phyloP scores from a whole-genome alignment of 2,113 vertebrate species.

The Genyomyrus donnyi region DNA sequence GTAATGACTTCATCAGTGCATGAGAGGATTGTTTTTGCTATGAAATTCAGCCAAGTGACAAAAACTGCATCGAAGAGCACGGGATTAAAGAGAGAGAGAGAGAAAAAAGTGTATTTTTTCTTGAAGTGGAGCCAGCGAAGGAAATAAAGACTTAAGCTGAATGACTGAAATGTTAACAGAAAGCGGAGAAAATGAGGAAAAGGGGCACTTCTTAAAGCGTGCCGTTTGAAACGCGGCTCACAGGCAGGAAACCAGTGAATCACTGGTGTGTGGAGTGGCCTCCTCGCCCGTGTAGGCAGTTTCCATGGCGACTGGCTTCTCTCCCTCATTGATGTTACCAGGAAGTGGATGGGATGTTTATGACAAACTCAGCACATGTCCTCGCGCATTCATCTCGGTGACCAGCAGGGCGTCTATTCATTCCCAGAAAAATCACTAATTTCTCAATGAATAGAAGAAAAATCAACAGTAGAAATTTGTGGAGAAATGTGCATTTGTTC shows the following conservation, averaged over 20 bases:
- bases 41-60: background rate
- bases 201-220: background rate
- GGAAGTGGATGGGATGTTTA: background rate
- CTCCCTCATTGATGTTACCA: background rate
- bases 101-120: background rate
- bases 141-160: conserved; percentile 12
- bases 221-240: background rate
- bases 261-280: background rate
- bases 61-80: background rate
- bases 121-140: background rate
- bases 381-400: background rate
- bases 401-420: background rate
- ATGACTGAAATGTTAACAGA: background rate
- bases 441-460: background rate
- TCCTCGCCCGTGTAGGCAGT: conserved; percentile 2
- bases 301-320: conserved; percentile 16
- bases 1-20: background rate
- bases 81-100: background rate
- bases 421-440: background rate
- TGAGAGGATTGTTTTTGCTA: background rate
- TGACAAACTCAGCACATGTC: background rate
- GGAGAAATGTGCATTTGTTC: background rate
- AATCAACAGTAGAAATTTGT: background rate
- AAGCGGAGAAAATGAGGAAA: background rate
- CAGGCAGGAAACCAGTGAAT: conserved; percentile 4